Base-by-base conservation (phyloP, 2,797 vertebrate species). In the Xiphophorus birchmanni region DNA sequence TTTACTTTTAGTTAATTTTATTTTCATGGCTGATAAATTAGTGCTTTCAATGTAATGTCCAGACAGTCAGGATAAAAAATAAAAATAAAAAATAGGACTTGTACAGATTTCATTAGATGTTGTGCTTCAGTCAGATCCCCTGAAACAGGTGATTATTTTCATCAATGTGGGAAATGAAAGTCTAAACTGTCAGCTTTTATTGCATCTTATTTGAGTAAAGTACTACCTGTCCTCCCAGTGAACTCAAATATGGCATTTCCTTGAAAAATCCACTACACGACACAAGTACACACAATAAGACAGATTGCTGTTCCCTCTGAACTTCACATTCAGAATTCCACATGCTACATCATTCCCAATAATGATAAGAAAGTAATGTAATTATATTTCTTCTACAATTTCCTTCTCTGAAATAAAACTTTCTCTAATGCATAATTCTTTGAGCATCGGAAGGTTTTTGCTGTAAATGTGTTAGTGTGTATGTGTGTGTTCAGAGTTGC, bases 201-300 rank as follows among this genome's bases (percentile, higher is more conserved):
- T 86, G 90, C 86, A 82, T 92, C 88, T 91, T 89, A 93, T 94
- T 93, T 89, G 85, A 75, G 83, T 87, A 92, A 92, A 94, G 93
- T 89, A 89, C 88, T 87, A 90, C 91, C 90, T 91, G 93, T 92
- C 93, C 94, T 93, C 91, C 80, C 79, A 37, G 82, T 94, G 92
- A 96, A 96, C 94, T 90, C 90, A 84, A 87, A 91, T 77, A 75
- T 84, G 88, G 82, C 87, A 89, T 90, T 91, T 85, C 75, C 86
- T 79, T 87, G 79, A 90, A 79, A 86, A 85, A 89, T 86, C 73
- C 60, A 82, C 76, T 76, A 35, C 77, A 47, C 73, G 5, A 35
- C 78, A 47, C 73, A 4, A 40, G 65, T 18, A 32, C 69, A 76
- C 71, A 84, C 72, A 81, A 80, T 75, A 82, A 86, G 84, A 92